phyloP scores from a whole-genome alignment of 2,113 vertebrate species.

The Passer montanus region DNA sequence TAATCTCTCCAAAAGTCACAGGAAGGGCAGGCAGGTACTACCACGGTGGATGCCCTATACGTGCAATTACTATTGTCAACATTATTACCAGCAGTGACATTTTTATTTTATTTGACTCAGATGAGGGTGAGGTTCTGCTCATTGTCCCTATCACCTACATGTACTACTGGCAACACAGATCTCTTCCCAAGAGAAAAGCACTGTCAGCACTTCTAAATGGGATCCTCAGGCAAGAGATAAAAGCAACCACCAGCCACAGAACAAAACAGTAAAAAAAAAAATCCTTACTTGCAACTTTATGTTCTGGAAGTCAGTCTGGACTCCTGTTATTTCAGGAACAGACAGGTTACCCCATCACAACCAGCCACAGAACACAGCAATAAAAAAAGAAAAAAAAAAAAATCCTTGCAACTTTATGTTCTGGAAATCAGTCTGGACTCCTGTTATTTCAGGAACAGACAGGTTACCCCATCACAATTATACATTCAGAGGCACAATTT shows the following conservation, averaged over 20 bases:
- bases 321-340: background rate
- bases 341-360: background rate
- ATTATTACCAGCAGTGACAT: background rate
- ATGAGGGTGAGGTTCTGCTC: slow-evolving; percentile 9
- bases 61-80: background rate
- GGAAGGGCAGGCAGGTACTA: background rate
- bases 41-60: accelerated
- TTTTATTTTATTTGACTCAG: background rate
- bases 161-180: background rate
- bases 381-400: background rate
- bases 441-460: background rate
- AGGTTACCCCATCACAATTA: background rate
- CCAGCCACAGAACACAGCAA: background rate
- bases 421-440: background rate
- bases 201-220: background rate
- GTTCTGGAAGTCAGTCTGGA: background rate
- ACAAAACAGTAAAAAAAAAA: background rate
- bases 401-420: background rate
- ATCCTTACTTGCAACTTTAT: background rate
- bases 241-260: background rate
- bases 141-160: background rate
- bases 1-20: background rate
- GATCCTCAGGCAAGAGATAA: background rate
- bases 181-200: background rate
- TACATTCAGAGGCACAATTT: background rate